Evolutionary conservation across 2,113 vertebrate genomes (phyloP).

Genomic region (Puntigrus tetrazona): DNA sequence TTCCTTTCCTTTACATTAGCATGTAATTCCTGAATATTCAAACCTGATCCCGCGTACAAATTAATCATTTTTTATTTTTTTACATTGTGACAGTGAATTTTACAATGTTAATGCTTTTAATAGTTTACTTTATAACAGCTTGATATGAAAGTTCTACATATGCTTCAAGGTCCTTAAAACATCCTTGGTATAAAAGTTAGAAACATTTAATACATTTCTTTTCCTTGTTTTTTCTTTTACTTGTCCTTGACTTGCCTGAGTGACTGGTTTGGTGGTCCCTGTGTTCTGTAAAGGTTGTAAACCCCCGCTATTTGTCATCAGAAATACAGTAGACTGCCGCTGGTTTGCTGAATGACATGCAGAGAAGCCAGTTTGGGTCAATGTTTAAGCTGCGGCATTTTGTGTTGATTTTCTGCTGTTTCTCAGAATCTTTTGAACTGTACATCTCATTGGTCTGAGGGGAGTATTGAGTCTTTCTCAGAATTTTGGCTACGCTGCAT

Average conservation of each 20-base stretch:
- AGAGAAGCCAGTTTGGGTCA: conserved; percentile 1
- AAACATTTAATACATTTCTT: no score
- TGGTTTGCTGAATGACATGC: neutral
- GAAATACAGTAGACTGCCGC: neutral
- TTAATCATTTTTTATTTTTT: no score
- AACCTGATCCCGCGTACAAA: no score
- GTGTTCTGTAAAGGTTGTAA: neutral
- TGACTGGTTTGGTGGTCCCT: neutral
- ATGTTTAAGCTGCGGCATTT: neutral
- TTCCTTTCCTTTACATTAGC: neutral
- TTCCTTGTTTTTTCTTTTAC: neutral
- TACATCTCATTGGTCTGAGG: neutral
- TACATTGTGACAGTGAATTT: no score
- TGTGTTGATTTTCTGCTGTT: neutral
- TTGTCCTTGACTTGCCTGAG: neutral
- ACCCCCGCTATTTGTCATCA: neutral
- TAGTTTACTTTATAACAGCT: neutral
- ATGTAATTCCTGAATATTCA: neutral
- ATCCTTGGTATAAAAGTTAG: neutral
- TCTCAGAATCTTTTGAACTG: neutral
- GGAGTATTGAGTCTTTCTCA: neutral
- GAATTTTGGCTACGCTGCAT: neutral
- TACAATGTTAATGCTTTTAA: no score
- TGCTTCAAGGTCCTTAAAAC: no score
- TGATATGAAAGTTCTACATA: neutral